Evolutionary conservation across 1,140 invertebrate species (phyloP).

Genomic region (Pissodes strobi): DNA sequence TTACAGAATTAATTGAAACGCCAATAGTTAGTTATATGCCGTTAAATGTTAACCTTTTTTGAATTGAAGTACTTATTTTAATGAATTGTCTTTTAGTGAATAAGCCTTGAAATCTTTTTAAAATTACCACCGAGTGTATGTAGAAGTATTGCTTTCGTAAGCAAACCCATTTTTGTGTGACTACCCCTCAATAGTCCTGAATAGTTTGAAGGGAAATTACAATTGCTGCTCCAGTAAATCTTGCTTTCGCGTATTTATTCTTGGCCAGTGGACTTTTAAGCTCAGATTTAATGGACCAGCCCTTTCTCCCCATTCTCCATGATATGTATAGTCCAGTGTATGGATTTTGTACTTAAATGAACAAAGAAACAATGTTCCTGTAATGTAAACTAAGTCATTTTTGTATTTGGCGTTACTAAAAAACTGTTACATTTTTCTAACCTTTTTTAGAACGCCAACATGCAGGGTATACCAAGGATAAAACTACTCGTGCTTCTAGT

Average conservation of each 20-base stretch:
- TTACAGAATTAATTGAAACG: no score
- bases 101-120: slow-evolving; percentile 24
- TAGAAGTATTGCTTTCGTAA: background rate
- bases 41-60: no score
- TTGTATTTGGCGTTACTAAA: slow-evolving; percentile 20
- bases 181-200: slow-evolving; percentile 15
- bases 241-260: slow-evolving; percentile 36
- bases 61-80: no score
- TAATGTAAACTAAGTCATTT: slow-evolving; percentile 58
- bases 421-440: slow-evolving; percentile 8
- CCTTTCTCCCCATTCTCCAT: slow-evolving; percentile 3
- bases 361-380: slow-evolving; percentile 59
- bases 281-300: slow-evolving; percentile 25
- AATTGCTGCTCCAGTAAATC: slow-evolving; percentile 20
- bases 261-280: slow-evolving; percentile 37
- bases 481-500: slow-evolving; percentile 2
- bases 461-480: slow-evolving; percentile 13
- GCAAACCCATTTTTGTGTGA: slow-evolving; percentile 15
- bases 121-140: background rate
- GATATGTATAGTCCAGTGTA: slow-evolving; percentile 2
- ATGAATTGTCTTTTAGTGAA: no score
- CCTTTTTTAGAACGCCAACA: slow-evolving; percentile 27
- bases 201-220: slow-evolving; percentile 10
- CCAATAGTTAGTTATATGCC: no score
- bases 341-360: slow-evolving; percentile 45